phyloP scores from a whole-genome alignment of 2,113 vertebrate genomes.

The Solea solea region DNA sequence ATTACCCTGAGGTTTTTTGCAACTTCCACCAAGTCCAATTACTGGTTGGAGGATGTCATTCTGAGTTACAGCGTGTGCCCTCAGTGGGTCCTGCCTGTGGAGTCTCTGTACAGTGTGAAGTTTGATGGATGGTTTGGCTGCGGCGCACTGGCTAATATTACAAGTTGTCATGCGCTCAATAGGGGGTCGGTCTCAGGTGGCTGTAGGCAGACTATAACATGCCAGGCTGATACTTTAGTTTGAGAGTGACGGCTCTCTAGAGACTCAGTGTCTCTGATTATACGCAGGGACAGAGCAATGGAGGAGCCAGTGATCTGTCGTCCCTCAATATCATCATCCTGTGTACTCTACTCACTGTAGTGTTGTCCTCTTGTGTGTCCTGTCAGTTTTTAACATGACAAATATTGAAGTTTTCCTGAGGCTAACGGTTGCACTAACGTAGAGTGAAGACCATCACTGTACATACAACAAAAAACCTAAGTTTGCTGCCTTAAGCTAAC shows the following conservation, averaged over 20 bases:
- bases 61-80: slow-evolving; percentile 51
- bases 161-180: slow-evolving; percentile 70
- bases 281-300: slow-evolving; percentile 24
- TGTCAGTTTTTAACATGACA: slow-evolving; percentile 1
- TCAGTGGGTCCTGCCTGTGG: slow-evolving; percentile 57
- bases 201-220: slow-evolving; percentile 34
- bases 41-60: slow-evolving; percentile 53
- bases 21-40: slow-evolving; percentile 58
- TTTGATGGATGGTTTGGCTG: slow-evolving; percentile 68
- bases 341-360: background rate
- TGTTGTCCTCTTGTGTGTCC: slow-evolving; percentile 3
- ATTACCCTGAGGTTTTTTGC: slow-evolving; percentile 46
- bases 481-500: too few species aligned
- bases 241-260: slow-evolving; percentile 62
- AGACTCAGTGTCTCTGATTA: slow-evolving; percentile 60
- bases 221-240: slow-evolving; percentile 47
- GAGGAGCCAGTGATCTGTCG: slow-evolving; percentile 56
- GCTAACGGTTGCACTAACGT: background rate
- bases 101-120: slow-evolving; percentile 42
- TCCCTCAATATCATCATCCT: slow-evolving; percentile 45
- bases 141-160: slow-evolving; percentile 67
- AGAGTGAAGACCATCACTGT: background rate
- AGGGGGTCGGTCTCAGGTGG: slow-evolving; percentile 69
- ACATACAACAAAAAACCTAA: background rate
- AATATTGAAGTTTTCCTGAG: background rate